phyloP scores from a whole-genome alignment of 2,797 vertebrate species.

The Ciconia nigra region DNA sequence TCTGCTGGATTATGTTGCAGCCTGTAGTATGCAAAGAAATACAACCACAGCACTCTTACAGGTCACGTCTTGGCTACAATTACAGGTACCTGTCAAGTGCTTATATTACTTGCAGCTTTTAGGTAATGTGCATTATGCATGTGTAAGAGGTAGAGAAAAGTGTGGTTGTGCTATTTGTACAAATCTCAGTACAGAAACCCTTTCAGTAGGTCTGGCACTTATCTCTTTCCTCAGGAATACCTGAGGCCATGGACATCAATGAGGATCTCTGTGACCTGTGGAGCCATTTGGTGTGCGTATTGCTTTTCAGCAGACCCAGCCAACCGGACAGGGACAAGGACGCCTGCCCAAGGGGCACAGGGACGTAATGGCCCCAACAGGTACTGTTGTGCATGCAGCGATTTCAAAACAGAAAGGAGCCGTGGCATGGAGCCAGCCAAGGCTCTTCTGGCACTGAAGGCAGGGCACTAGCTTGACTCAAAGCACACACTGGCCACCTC shows the following conservation, averaged over 20 bases:
- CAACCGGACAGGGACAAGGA: neutral
- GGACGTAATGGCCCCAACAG: accelerated
- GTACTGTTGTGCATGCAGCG: accelerated
- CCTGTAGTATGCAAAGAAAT: neutral
- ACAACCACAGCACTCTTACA: neutral
- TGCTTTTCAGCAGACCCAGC: neutral
- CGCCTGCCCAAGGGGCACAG: neutral
- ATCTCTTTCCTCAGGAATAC: neutral
- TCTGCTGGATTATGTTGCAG: neutral
- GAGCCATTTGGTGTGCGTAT: neutral
- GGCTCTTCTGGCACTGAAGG: neutral
- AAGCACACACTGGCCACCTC: neutral
- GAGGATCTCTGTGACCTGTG: neutral
- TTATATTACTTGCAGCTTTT: neutral
- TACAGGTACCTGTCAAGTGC: neutral
- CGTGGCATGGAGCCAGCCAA: accelerated
- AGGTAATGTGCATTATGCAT: accelerated
- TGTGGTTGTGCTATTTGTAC: neutral
- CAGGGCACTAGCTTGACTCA: neutral
- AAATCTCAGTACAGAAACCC: neutral
- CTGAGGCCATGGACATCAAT: accelerated
- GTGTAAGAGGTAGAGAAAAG: neutral
- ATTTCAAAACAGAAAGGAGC: neutral
- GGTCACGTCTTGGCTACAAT: neutral
- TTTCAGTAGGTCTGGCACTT: neutral